Conservation (phyloP, 2,888 invertebrate species). For the Synanthedon andrenaeformis region DNA sequence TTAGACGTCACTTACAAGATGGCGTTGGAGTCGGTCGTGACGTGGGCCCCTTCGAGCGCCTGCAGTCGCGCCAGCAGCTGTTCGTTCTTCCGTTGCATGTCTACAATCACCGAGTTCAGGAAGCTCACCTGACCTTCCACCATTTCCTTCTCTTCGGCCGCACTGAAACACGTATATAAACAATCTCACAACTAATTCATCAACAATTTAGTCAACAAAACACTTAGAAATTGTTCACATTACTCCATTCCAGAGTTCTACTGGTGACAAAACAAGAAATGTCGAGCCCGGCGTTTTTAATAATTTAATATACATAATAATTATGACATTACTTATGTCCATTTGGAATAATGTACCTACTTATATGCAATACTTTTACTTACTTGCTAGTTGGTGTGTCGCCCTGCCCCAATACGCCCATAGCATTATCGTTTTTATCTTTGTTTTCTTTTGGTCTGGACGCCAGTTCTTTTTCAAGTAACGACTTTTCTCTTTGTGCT, state of each 20-base stretch:
- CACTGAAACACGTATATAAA: conserved; percentile 4
- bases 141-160: conserved; percentile 73
- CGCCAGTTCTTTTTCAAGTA: conserved; percentile 44
- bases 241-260: too few species aligned
- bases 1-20: conserved; percentile 26
- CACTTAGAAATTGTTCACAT: too few species aligned
- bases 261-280: too few species aligned
- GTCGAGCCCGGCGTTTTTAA: too few species aligned
- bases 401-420: conserved; percentile 43
- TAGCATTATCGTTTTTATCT: conserved; percentile 51
- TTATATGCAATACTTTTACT: neutral
- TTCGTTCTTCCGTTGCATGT: conserved; percentile 94
- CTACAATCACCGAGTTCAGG: conserved; percentile 95
- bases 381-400: conserved; percentile 33
- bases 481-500: conserved; percentile 45
- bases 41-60: conserved; percentile 77
- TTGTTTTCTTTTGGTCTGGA: conserved; percentile 29
- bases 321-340: too few species aligned
- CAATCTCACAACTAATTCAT: neutral
- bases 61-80: conserved; percentile 83
- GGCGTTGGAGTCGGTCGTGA: conserved; percentile 27
- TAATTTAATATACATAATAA: too few species aligned
- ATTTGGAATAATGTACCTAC: too few species aligned
- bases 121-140: conserved; percentile 86
- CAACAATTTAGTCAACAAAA: too few species aligned